Conservation (phyloP, 2,113 vertebrate genomes). For the Tenrec ecaudatus region DNA sequence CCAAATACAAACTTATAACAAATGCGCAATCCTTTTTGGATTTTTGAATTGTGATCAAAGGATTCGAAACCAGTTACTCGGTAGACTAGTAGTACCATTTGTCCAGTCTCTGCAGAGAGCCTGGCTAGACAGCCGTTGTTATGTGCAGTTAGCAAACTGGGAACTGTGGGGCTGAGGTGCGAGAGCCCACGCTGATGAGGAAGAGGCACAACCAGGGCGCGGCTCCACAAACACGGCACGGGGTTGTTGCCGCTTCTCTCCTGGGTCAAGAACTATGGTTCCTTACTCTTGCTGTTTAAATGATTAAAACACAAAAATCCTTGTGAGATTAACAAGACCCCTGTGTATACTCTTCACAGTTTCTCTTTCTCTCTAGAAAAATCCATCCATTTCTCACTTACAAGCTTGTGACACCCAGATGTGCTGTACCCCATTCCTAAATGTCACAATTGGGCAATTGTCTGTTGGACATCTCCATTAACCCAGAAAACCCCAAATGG, state of each 20-base stretch:
- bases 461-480: not conserved
- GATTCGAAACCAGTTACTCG: not conserved
- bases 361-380: not conserved
- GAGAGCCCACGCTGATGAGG: not conserved
- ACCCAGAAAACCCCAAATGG: not conserved
- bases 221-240: not conserved
- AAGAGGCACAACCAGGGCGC: not conserved
- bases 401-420: not conserved
- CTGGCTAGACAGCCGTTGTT: not conserved
- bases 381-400: not conserved
- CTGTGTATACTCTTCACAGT: not conserved
- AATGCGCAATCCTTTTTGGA: not conserved
- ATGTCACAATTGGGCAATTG: not conserved
- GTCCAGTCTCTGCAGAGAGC: not conserved
- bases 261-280: not conserved
- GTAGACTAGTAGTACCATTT: not conserved
- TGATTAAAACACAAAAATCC: not conserved
- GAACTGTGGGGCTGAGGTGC: not conserved
- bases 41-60: not conserved
- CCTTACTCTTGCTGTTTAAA: not conserved
- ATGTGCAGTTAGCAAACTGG: not conserved
- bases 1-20: not conserved
- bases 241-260: not conserved
- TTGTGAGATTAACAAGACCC: not conserved
- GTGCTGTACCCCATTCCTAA: not conserved